Evolutionary conservation across 1,140 invertebrate genomes (phyloP).

Genomic region (Lithobius niger): DNA sequence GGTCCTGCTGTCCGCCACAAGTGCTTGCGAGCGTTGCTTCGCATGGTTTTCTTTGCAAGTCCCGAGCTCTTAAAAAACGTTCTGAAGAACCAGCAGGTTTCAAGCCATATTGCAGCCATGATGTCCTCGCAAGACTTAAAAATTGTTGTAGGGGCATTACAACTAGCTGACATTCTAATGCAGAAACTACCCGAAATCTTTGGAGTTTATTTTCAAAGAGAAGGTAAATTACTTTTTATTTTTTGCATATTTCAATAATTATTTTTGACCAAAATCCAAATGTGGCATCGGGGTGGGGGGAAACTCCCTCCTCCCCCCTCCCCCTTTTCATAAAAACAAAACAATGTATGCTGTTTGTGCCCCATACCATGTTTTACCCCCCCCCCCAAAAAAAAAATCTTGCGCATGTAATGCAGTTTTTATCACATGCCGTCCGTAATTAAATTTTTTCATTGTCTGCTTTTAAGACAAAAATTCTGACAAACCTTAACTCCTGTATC

Average conservation of each 20-base stretch:
- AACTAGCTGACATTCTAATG: constrained; percentile 94
- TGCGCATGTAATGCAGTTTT: no score
- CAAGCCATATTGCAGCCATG: constrained; percentile 95
- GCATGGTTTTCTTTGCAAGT: constrained; percentile 89
- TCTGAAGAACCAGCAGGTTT: constrained; percentile 83
- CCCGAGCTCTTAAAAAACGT: constrained; percentile 72
- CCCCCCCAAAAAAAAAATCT: no score
- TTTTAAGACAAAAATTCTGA: no score
- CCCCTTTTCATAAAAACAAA: no score
- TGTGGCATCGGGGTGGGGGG: no score
- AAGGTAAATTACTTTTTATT: constrained; percentile 41
- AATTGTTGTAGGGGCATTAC: constrained; percentile 91
- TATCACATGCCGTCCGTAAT: no score
- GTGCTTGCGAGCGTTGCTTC: constrained; percentile 82
- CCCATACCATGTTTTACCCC: no score
- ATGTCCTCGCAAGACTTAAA: constrained; percentile 87
- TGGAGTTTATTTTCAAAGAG: constrained; percentile 82
- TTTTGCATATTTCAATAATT: not conserved
- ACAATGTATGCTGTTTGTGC: no score
- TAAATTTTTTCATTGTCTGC: no score
- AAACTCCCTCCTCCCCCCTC: no score
- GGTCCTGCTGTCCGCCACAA: constrained; percentile 94
- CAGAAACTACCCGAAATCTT: constrained; percentile 88
- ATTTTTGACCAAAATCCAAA: no score
- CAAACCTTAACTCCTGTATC: no score